A percentile compares a stretch with the other conserved stretches of the same genome.
Evolutionary conservation across 2,113 vertebrate species (phyloP).

Genomic region (Sinocyclocheilus maitianheensis): DNA sequence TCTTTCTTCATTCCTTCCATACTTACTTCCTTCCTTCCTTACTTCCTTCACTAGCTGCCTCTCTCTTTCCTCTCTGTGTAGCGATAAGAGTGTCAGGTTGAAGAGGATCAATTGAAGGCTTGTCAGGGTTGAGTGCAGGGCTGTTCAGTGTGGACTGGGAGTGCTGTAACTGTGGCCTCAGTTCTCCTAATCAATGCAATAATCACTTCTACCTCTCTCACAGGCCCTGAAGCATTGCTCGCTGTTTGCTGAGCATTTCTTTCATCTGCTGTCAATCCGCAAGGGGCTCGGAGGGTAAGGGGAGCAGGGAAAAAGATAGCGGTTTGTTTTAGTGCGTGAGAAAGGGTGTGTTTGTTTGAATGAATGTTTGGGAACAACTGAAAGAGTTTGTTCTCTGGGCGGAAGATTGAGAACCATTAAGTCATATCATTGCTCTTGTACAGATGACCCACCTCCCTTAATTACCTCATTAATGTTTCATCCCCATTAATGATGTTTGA

Average conservation of each 20-base stretch:
- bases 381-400: slow-evolving; percentile 11
- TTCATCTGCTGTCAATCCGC: slow-evolving; percentile 62
- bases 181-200: slow-evolving; percentile 61
- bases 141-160: slow-evolving; percentile 35
- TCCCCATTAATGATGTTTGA: slow-evolving; percentile 67
- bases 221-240: slow-evolving; percentile 49
- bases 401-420: slow-evolving; percentile 54
- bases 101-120: slow-evolving; percentile 59
- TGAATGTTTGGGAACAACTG: neutral
- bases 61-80: neutral
- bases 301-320: neutral
- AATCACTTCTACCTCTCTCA: slow-evolving; percentile 60
- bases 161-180: slow-evolving; percentile 43
- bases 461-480: slow-evolving; percentile 71
- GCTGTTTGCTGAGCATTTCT: slow-evolving; percentile 61
- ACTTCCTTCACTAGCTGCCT: neutral
- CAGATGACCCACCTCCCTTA: slow-evolving; percentile 64
- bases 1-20: neutral
- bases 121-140: slow-evolving; percentile 37
- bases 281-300: slow-evolving; percentile 15
- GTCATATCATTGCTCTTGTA: slow-evolving; percentile 47
- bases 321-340: slow-evolving; percentile 9
- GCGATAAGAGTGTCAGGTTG: slow-evolving; percentile 54
- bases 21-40: neutral
- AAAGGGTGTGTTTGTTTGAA: slow-evolving; percentile 2